Conservation (phyloP, 1,140 invertebrate genomes). For the Oscheius sp. region DNA sequence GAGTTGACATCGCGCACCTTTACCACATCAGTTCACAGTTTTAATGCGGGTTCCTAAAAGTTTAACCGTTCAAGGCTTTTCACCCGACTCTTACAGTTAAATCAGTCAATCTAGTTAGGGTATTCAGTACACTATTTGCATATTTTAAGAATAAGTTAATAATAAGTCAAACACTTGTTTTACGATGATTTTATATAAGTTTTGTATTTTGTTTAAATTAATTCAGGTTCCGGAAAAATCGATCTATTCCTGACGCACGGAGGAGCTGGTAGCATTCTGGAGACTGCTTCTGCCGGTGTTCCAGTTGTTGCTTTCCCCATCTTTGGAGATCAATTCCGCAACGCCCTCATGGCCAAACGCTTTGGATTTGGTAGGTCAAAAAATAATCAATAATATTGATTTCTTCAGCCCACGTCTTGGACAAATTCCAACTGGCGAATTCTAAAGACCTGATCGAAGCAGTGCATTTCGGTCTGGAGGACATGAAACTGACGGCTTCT, state of each 20-base stretch:
- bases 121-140: too few relatives aligned
- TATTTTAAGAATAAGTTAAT: too few relatives aligned
- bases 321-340: conserved; percentile 44
- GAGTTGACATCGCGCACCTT: not conserved
- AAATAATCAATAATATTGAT: not conserved
- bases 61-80: too few relatives aligned
- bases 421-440: not conserved
- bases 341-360: conserved; percentile 26
- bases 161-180: too few relatives aligned
- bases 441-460: not conserved
- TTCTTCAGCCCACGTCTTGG: not conserved
- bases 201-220: not conserved
- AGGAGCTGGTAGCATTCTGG: conserved; percentile 40
- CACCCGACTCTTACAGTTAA: too few relatives aligned
- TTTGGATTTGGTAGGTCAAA: conserved; percentile 27
- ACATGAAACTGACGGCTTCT: not conserved
- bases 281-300: conserved; percentile 40
- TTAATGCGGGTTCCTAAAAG: not conserved
- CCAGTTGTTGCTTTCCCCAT: conserved; percentile 46
- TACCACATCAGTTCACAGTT: not conserved
- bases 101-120: too few relatives aligned
- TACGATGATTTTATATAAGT: too few relatives aligned
- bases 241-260: conserved; percentile 48
- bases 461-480: not conserved
- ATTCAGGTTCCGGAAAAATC: conserved; percentile 35